Percentiles rank a stretch among this genome's conserved stretches.
These are phyloP conservation scores for Pasiphila rectangulata DNA, from an alignment of 2,888 invertebrate species.

Conservation along the genomic window DNA sequence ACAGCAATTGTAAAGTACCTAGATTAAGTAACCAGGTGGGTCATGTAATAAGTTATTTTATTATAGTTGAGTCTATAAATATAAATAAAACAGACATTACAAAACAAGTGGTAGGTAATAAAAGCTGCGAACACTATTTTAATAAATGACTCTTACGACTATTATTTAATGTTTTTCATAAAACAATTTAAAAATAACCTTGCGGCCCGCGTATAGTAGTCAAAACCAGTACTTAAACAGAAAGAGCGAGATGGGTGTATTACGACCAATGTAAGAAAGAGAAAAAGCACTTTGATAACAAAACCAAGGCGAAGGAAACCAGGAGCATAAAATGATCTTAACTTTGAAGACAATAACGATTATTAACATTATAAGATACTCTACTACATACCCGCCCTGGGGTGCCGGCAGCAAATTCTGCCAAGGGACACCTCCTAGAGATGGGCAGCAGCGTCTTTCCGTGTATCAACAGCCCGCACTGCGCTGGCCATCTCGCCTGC, in stretches of 20 bases:
- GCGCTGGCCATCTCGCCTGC: no score
- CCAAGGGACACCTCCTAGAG: no score
- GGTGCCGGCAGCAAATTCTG: no score
- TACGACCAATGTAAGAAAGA: not conserved
- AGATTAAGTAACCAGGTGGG: no score
- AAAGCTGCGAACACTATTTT: not conserved
- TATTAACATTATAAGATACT: no score
- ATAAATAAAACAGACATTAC: not conserved
- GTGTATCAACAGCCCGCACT: no score
- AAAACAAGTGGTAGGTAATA: not conserved
- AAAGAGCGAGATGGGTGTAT: not conserved
- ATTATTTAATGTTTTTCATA: not conserved
- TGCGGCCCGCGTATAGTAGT: slow-evolving; percentile 35
- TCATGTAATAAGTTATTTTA: no score
- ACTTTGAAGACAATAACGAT: slow-evolving; percentile 6
- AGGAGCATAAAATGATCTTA: slow-evolving; percentile 11
- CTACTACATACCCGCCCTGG: no score
- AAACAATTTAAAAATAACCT: not conserved
- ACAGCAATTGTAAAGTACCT: no score
- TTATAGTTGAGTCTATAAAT: no score
- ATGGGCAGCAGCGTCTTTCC: no score
- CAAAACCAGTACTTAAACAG: slow-evolving; percentile 36
- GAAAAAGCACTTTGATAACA: slow-evolving; percentile 4
- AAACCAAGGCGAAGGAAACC: slow-evolving; percentile 22
- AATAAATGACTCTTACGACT: not conserved